Percentiles rank a stretch among this genome's conserved stretches.
phyloP scores from a whole-genome alignment of 2,113 vertebrate genomes.

The Eubucco bourcierii region DNA sequence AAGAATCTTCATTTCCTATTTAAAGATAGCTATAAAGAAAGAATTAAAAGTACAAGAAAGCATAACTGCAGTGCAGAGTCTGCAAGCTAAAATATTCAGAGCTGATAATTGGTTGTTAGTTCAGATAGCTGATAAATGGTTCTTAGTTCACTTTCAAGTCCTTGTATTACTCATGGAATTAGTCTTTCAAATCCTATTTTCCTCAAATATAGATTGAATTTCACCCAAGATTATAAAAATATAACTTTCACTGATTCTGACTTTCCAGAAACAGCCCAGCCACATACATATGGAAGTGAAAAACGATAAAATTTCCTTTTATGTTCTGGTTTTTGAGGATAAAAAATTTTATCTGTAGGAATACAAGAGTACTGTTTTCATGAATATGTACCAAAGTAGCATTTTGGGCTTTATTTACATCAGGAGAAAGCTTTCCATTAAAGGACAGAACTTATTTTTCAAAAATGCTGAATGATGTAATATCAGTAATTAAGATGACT shows the following conservation, averaged over 20 bases:
- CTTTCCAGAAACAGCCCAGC: constrained; percentile 13
- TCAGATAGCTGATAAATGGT: neutral
- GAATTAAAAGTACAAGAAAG: neutral
- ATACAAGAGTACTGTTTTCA: neutral
- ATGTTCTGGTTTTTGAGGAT: neutral
- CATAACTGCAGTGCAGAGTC: neutral
- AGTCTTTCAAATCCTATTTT: neutral
- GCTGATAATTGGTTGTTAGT: neutral
- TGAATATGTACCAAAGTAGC: neutral
- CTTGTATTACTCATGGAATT: neutral
- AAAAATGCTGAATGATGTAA: neutral
- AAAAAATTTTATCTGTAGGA: neutral
- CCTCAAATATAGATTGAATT: neutral
- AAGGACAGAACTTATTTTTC: neutral
- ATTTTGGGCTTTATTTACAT: neutral
- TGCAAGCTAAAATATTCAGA: neutral
- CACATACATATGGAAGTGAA: neutral
- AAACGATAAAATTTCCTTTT: neutral
- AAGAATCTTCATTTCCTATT: neutral
- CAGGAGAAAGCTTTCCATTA: neutral
- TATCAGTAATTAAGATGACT: neutral
- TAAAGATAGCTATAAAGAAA: neutral
- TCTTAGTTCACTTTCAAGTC: neutral
- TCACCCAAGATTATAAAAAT: neutral
- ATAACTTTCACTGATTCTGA: neutral